phyloP scores from a whole-genome alignment of 2,113 vertebrate genomes.

The Ibidorhyncha struthersii region DNA sequence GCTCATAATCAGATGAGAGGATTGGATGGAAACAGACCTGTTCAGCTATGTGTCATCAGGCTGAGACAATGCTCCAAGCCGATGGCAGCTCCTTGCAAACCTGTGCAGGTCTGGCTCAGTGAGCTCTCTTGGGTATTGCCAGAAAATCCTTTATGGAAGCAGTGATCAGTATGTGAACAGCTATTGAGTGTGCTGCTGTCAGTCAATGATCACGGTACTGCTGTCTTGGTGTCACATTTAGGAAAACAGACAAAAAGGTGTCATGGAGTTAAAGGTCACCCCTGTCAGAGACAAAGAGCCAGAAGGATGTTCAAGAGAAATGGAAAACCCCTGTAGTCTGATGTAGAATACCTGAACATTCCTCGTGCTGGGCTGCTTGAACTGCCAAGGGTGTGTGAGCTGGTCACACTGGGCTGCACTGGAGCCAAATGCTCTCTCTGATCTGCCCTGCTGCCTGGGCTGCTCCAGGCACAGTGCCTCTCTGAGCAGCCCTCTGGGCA shows the following conservation, averaged over 20 bases:
- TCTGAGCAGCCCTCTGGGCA: neutral
- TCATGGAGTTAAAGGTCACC: neutral
- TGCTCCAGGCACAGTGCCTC: neutral
- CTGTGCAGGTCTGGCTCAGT: neutral
- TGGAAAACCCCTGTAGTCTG: neutral
- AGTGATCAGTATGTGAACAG: neutral
- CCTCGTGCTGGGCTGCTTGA: neutral
- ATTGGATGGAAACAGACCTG: neutral
- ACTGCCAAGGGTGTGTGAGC: neutral
- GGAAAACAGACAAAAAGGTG: neutral
- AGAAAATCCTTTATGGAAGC: neutral
- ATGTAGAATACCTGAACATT: neutral
- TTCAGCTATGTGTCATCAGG: neutral
- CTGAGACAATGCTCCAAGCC: accelerated
- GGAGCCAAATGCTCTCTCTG: neutral
- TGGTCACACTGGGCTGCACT: neutral
- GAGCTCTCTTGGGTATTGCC: neutral
- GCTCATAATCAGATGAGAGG: neutral
- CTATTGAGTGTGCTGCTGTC: neutral
- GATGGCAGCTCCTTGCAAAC: neutral
- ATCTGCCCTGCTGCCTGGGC: neutral
- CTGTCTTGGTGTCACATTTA: neutral
- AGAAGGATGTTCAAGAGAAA: neutral
- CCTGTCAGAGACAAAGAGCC: neutral
- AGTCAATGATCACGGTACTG: accelerated